phyloP scores from a whole-genome alignment of 2,113 vertebrate species.

The Myotis davidii region DNA sequence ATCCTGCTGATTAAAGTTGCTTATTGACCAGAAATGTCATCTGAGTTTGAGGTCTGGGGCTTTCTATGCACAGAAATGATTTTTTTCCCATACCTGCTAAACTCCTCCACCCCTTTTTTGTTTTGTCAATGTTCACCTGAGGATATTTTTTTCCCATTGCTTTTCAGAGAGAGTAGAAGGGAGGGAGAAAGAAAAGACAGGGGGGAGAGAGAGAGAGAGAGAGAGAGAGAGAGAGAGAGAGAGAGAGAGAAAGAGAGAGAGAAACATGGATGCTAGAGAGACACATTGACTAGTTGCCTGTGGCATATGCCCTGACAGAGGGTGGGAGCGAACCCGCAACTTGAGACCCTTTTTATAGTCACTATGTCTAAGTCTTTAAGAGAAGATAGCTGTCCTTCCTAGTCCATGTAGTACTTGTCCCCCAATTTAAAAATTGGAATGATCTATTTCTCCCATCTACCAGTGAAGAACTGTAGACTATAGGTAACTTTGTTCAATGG shows the following conservation, averaged over 20 bases:
- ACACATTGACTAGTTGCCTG: too few relatives aligned
- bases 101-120: too few relatives aligned
- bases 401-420: fast-evolving
- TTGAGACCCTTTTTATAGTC: not conserved
- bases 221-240: too few relatives aligned
- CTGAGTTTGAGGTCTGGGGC: not conserved
- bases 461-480: not conserved
- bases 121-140: too few relatives aligned
- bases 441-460: not conserved
- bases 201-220: too few relatives aligned
- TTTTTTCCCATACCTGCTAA: not conserved
- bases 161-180: too few relatives aligned
- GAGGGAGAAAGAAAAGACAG: too few relatives aligned
- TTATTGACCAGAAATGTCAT: not conserved
- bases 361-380: not conserved
- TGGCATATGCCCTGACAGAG: too few relatives aligned
- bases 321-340: too few relatives aligned
- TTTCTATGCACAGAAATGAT: not conserved
- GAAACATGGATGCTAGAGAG: too few relatives aligned
- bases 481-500: not conserved
- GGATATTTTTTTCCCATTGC: too few relatives aligned
- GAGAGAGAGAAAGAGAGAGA: too few relatives aligned
- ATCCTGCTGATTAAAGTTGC: not conserved
- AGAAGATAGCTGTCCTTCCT: not conserved
- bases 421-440: not conserved